A percentile compares a stretch with the other conserved stretches of the same genome.
Conservation (phyloP, 2,888 invertebrate species). For the Chironomus tentans region DNA sequence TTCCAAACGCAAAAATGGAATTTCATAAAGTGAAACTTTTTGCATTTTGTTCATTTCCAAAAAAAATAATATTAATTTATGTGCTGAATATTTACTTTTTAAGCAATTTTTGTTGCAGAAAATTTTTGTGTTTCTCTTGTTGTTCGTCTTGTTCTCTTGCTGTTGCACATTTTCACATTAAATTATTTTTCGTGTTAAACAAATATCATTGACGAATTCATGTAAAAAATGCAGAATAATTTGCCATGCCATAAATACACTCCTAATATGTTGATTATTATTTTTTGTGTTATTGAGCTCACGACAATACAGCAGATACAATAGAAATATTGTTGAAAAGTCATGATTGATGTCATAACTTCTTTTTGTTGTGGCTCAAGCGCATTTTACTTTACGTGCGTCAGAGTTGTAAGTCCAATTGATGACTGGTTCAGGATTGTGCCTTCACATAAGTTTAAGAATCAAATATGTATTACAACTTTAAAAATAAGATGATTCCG, state of each 20-base stretch:
- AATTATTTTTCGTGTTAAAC: background rate
- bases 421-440: too few species aligned
- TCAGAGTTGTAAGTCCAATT: too few species aligned
- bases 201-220: background rate
- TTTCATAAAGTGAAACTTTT: constrained; percentile 16
- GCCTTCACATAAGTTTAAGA: too few species aligned
- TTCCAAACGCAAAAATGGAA: constrained; percentile 6
- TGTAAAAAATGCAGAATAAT: background rate
- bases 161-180: background rate
- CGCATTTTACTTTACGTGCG: too few species aligned
- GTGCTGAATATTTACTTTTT: too few species aligned
- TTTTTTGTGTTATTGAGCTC: background rate
- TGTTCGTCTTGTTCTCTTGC: background rate
- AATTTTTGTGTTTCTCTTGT: too few species aligned
- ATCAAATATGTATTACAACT: too few species aligned
- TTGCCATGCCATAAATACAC: background rate
- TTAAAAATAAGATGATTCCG: too few species aligned
- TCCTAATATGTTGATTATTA: background rate
- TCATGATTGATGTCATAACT: too few species aligned
- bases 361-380: too few species aligned
- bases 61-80: background rate
- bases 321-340: too few species aligned
- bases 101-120: too few species aligned
- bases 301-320: background rate
- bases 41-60: background rate